Evolutionary conservation across 2,888 invertebrate species (phyloP), one percentile per base, ranked within the genome.

Genomic region (Ochlodes sylvanus): DNA sequence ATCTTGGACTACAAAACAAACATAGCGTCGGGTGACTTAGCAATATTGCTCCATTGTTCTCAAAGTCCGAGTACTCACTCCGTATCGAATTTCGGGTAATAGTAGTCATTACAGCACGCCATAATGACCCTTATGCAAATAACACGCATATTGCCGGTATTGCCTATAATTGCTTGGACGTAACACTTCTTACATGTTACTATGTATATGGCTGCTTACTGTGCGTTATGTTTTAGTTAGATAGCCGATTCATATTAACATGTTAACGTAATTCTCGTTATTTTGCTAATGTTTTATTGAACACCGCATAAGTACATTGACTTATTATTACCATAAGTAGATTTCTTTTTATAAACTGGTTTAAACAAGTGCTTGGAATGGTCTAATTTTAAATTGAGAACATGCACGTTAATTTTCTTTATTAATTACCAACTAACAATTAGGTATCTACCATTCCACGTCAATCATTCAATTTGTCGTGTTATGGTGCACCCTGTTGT

Each of bases 111-210:
- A 67, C 60, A 17, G 7, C 66, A 67, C 41, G 60, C 66, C 2
- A 66, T 67, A 61, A 61, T 55, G 54, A 27, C 15, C 67, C 67
- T 61, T 67, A 61, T 67, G 67, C 67, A 67, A 67, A 67, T 67
- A 67, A 47, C 50, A 21, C 32, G 60, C 21, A 32, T 55, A 61
- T 67, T 55, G 42, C 60, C 44, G 44, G 19, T 34, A 60, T 66
- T 58, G 27, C 12, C 50, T 17, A 52, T 66, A 50, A 65, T 65
- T 47, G 57, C 64, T 57, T 65, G 57, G 10, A 57, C 55, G 63
- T 56, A 63, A 63, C 44, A 21, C 47, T 56, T 44, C 34, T 64
- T 56, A 54, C 52, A 52, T 52, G 14, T 27, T 27, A 14, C 7
- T 14, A 52, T 4, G 3, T 27, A 52, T 2, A 50, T 52, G 14